Evolutionary conservation across 2,888 invertebrate genomes (phyloP).

Genomic region (Piscicola geometra): DNA sequence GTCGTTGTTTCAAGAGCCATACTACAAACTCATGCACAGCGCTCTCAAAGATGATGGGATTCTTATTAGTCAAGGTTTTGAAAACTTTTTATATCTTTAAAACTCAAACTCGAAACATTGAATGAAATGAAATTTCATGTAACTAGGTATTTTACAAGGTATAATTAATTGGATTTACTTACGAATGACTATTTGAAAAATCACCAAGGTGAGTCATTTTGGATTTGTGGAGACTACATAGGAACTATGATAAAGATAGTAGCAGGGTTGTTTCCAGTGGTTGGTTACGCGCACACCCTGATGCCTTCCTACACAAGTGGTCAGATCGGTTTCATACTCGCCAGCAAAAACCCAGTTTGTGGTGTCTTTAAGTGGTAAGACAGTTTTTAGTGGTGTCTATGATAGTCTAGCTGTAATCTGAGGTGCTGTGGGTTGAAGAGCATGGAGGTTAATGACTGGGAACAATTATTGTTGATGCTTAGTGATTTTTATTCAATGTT

Average conservation of each 20-base stretch:
- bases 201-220: constrained; percentile 65
- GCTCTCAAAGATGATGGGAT: constrained; percentile 81
- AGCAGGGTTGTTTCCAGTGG: constrained; percentile 70
- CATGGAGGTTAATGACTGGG: too few relatives aligned
- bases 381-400: too few relatives aligned
- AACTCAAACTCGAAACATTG: too few relatives aligned
- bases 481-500: neutral
- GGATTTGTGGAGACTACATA: constrained; percentile 67
- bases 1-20: constrained; percentile 71
- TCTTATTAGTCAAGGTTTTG: constrained; percentile 74
- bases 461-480: neutral
- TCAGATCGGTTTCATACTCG: constrained; percentile 89
- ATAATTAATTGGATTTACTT: too few relatives aligned
- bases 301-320: constrained; percentile 96
- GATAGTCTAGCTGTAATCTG: too few relatives aligned
- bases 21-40: constrained; percentile 75
- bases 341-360: constrained; percentile 67
- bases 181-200: too few relatives aligned
- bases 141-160: too few relatives aligned
- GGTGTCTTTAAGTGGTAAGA: constrained; percentile 10
- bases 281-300: constrained; percentile 73
- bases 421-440: too few relatives aligned
- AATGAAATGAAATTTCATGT: too few relatives aligned
- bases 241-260: constrained; percentile 61
- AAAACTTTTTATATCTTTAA: too few relatives aligned